Percentiles rank a stretch among this genome's conserved stretches.
Conservation (phyloP, 2,113 vertebrate genomes). For the Phylloscopus whistleri region DNA sequence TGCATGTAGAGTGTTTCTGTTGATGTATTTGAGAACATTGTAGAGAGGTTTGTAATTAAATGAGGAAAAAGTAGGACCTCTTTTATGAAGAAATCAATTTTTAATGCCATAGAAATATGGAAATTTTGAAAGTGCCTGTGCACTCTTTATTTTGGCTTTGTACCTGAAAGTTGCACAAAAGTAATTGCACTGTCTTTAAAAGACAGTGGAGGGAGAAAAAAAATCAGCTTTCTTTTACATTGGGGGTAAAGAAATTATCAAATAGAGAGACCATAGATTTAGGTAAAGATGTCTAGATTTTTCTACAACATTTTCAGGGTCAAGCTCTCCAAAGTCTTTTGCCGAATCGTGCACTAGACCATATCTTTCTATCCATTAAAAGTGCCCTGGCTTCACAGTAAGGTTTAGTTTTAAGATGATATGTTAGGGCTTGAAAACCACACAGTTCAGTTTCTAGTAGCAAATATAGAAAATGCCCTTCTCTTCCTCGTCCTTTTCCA, state of each 20-base stretch:
- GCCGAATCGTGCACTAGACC: accelerated
- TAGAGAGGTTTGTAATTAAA: neutral
- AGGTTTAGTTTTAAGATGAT: neutral
- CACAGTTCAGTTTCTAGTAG: neutral
- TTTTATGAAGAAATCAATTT: neutral
- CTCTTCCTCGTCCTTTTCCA: neutral
- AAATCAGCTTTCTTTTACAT: neutral
- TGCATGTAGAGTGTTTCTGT: neutral
- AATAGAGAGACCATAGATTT: neutral
- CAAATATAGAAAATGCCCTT: neutral
- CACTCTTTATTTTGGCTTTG: neutral
- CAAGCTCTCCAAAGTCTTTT: neutral
- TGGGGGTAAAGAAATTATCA: neutral
- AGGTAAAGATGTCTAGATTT: neutral
- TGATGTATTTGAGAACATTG: neutral
- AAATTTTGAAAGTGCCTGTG: neutral
- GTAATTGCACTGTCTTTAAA: neutral
- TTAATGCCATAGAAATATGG: neutral
- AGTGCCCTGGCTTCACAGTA: neutral
- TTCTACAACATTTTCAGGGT: neutral
- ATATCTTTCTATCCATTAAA: neutral
- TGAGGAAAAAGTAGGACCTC: neutral
- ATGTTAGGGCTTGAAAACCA: neutral
- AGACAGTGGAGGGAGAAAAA: neutral
- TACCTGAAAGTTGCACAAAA: neutral